These are phyloP conservation scores for Tineola bisselliella DNA, from an alignment of 2,888 invertebrate species.

Conservation along the genomic window DNA sequence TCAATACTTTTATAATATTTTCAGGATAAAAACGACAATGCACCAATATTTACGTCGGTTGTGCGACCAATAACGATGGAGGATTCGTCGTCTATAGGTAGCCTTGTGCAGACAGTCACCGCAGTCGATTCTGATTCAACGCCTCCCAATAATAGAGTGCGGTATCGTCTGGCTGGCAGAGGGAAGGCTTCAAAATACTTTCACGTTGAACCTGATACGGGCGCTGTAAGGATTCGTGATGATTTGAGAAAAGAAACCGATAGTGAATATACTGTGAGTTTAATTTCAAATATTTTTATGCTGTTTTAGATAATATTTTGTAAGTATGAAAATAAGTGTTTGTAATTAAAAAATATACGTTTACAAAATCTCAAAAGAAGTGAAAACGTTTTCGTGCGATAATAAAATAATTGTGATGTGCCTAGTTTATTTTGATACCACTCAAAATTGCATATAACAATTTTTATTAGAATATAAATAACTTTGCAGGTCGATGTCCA, in stretches of 20 bases:
- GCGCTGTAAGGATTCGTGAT: constrained; percentile 81
- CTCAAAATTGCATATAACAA: too few species aligned
- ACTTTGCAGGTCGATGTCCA: constrained; percentile 77
- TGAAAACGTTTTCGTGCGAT: too few species aligned
- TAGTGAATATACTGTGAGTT: constrained; percentile 82
- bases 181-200: constrained; percentile 87
- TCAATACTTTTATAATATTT: constrained; percentile 20
- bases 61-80: constrained; percentile 85
- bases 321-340: too few species aligned
- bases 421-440: too few species aligned
- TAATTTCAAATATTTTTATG: too few species aligned
- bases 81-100: constrained; percentile 84
- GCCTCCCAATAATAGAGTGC: constrained; percentile 80
- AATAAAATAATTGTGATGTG: too few species aligned
- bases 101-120: constrained; percentile 78
- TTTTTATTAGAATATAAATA: too few species aligned
- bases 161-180: constrained; percentile 83
- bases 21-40: constrained; percentile 87
- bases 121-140: constrained; percentile 89
- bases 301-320: too few species aligned
- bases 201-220: constrained; percentile 86
- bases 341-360: too few species aligned
- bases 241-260: constrained; percentile 86
- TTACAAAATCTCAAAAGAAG: too few species aligned
- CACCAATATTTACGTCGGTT: constrained; percentile 85